These are phyloP conservation scores for Periparus ater DNA, from an alignment of 2,797 vertebrate species.

Conservation along the genomic window DNA sequence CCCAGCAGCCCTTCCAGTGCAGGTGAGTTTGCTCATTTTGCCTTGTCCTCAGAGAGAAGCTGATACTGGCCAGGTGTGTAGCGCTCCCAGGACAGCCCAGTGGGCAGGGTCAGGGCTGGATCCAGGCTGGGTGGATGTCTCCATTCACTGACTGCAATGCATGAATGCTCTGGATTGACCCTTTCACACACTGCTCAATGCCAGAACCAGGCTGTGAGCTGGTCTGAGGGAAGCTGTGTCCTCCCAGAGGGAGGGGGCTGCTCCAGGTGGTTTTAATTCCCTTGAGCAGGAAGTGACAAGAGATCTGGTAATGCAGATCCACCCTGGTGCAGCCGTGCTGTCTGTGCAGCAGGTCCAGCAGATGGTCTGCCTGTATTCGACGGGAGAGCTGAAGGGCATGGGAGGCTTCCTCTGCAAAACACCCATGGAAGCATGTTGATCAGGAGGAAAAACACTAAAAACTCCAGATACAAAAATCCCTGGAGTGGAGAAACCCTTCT, in stretches of 20 bases:
- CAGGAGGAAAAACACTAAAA: background rate
- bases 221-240: background rate
- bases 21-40: background rate
- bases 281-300: background rate
- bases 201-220: background rate
- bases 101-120: background rate
- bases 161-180: rapidly evolving
- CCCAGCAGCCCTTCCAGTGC: background rate
- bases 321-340: background rate
- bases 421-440: background rate
- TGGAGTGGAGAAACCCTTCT: background rate
- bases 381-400: background rate
- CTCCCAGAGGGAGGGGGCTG: background rate
- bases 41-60: background rate
- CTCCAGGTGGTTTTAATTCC: background rate
- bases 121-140: background rate
- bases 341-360: background rate
- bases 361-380: background rate
- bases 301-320: background rate
- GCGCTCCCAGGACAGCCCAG: background rate
- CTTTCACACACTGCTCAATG: rapidly evolving
- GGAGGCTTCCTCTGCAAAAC: background rate
- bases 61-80: background rate
- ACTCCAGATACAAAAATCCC: background rate
- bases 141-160: background rate